A percentile compares a stretch with the other conserved stretches of the same genome.
These are phyloP conservation scores for Phyllotis vaccarum DNA, from an alignment of 2,797 vertebrate species.

Conservation along the genomic window DNA sequence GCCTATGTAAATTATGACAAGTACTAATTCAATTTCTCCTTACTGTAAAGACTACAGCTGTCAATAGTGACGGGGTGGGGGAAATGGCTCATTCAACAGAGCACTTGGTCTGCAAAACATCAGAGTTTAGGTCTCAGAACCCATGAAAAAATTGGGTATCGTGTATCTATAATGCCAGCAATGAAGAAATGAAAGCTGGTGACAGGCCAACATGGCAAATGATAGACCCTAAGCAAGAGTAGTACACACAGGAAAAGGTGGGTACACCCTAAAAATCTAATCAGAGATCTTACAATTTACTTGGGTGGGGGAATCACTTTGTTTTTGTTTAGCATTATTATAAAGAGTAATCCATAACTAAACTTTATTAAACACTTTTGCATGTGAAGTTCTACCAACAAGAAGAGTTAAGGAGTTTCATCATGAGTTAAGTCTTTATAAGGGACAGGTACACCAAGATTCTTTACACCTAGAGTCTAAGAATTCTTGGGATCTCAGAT, in stretches of 20 bases:
- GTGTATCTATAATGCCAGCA: not conserved
- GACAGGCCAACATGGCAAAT: not conserved
- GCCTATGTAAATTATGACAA: not conserved
- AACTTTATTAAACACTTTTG: conserved; percentile 37
- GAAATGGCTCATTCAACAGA: not conserved
- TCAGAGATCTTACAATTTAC: not conserved
- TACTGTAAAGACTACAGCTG: not conserved
- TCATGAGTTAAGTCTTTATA: not conserved
- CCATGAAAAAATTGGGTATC: not conserved
- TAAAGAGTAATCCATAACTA: conserved; percentile 49
- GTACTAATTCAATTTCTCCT: not conserved
- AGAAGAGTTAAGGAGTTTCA: not conserved
- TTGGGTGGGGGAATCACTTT: not conserved
- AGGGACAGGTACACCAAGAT: not conserved
- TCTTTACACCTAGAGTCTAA: not conserved
- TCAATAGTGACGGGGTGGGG: not conserved
- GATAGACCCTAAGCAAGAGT: not conserved
- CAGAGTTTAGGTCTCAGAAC: not conserved
- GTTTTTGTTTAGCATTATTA: conserved; percentile 4
- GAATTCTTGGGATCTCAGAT: not conserved
- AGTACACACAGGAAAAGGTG: not conserved
- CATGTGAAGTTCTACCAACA: not conserved
- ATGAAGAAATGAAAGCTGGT: not conserved
- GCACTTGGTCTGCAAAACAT: not conserved
- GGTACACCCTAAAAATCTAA: not conserved